These are phyloP conservation scores for Vesta saturnalis DNA, from an alignment of 2,888 invertebrate genomes.

Conservation along the genomic window DNA sequence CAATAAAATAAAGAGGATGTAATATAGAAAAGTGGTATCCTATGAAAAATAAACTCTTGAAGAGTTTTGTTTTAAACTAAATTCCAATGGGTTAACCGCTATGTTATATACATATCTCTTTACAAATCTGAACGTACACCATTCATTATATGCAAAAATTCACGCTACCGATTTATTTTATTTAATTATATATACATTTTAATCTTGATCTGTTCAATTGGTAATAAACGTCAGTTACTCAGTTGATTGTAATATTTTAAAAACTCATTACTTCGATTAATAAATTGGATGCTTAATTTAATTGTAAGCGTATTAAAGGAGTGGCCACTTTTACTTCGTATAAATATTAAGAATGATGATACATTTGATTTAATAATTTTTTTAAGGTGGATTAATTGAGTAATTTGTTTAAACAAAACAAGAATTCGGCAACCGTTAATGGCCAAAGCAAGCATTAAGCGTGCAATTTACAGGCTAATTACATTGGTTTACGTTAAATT, in stretches of 20 bases:
- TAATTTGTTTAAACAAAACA: slow-evolving; percentile 14
- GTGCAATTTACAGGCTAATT: slow-evolving; percentile 33
- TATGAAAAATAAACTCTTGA: too few relatives aligned
- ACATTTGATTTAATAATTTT: neutral
- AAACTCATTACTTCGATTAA: slow-evolving; percentile 4
- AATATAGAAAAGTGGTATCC: too few relatives aligned
- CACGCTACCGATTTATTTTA: neutral
- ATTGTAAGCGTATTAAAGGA: slow-evolving; percentile 11
- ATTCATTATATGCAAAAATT: too few relatives aligned
- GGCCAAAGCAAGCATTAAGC: slow-evolving; percentile 29
- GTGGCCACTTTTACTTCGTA: neutral
- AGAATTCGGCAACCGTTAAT: slow-evolving; percentile 28
- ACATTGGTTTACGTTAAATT: slow-evolving; percentile 18
- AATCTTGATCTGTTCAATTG: slow-evolving; percentile 8
- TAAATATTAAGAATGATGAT: neutral
- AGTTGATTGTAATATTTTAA: neutral
- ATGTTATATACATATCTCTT: too few relatives aligned
- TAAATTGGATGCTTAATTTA: slow-evolving; percentile 10
- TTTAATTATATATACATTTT: slow-evolving; percentile 2
- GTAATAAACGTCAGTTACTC: neutral
- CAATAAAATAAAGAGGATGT: too few relatives aligned
- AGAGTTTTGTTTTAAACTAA: too few relatives aligned
- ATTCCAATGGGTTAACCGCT: too few relatives aligned
- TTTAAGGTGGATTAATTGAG: slow-evolving; percentile 13
- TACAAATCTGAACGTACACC: too few relatives aligned